Percentiles rank a stretch among this genome's conserved stretches.
These are phyloP conservation scores for Tenodera sinensis DNA, from an alignment of 2,888 invertebrate species.

Conservation along the genomic window DNA sequence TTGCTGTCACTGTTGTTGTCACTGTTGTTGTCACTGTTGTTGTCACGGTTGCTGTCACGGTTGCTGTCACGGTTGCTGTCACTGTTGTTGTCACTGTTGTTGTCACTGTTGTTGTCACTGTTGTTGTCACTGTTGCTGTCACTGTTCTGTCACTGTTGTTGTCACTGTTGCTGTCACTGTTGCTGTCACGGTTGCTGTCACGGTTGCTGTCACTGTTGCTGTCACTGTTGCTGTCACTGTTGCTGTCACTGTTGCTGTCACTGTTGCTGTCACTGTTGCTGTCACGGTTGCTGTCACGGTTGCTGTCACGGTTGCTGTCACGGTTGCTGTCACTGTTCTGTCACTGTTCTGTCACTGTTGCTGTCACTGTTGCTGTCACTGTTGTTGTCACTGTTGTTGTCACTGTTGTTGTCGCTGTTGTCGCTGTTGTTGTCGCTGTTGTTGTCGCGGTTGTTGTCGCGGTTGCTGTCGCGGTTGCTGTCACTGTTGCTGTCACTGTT, in stretches of 20 bases:
- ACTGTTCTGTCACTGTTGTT: not conserved
- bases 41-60: not conserved
- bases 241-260: not conserved
- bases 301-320: not conserved
- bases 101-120: not conserved
- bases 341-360: not conserved
- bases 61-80: not conserved
- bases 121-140: not conserved
- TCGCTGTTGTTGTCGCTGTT: not conserved
- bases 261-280: conserved; percentile 8
- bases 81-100: not conserved
- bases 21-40: conserved; percentile 7
- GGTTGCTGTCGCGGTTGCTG: not conserved
- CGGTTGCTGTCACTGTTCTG: not conserved
- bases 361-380: not conserved
- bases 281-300: not conserved
- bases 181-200: not conserved
- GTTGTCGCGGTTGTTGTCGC: too few species aligned
- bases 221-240: not conserved
- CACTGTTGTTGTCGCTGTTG: not conserved
- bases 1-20: not conserved
- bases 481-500: conserved; percentile 18
- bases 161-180: not conserved
- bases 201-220: not conserved
- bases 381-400: not conserved